Conservation (phyloP, 1,140 invertebrate species). For the Euura saliciscinereae region DNA sequence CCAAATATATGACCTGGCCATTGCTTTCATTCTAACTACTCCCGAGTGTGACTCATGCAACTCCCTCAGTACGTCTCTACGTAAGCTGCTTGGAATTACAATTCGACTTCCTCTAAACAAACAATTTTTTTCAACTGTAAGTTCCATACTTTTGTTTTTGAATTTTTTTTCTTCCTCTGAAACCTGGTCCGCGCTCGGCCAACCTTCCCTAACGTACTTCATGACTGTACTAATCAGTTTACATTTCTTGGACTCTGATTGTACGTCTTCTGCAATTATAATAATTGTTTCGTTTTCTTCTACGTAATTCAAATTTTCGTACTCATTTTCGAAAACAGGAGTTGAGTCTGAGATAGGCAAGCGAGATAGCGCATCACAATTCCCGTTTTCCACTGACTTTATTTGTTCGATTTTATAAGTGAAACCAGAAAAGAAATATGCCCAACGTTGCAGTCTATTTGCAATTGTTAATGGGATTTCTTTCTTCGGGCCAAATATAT, state of each 20-base stretch:
- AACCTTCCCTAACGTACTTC: constrained; percentile 27
- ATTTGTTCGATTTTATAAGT: constrained; percentile 13
- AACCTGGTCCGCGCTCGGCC: constrained; percentile 52
- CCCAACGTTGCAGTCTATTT: constrained; percentile 15
- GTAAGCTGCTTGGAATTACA: too few species aligned
- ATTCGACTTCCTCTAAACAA: too few species aligned
- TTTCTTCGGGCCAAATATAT: constrained; percentile 47
- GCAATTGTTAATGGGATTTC: constrained; percentile 21
- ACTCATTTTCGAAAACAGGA: too few species aligned
- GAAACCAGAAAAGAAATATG: constrained; percentile 23
- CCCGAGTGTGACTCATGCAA: too few species aligned
- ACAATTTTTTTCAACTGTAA: constrained; percentile 11
- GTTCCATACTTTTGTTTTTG: constrained; percentile 9
- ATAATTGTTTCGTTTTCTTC: too few species aligned
- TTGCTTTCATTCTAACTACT: neutral
- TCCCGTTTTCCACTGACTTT: constrained; percentile 23
- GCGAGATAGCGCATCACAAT: constrained; percentile 38
- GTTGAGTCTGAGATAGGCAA: constrained; percentile 9
- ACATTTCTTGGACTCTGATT: too few species aligned
- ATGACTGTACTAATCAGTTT: neutral
- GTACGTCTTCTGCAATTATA: too few species aligned
- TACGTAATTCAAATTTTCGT: too few species aligned
- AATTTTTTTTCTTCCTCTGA: constrained; percentile 29
- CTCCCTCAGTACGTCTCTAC: too few species aligned
- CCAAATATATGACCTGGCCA: constrained; percentile 14